phyloP scores from a whole-genome alignment of 2,113 vertebrate genomes.

The rabbit (Oryctolagus cuniculus) region DNA sequence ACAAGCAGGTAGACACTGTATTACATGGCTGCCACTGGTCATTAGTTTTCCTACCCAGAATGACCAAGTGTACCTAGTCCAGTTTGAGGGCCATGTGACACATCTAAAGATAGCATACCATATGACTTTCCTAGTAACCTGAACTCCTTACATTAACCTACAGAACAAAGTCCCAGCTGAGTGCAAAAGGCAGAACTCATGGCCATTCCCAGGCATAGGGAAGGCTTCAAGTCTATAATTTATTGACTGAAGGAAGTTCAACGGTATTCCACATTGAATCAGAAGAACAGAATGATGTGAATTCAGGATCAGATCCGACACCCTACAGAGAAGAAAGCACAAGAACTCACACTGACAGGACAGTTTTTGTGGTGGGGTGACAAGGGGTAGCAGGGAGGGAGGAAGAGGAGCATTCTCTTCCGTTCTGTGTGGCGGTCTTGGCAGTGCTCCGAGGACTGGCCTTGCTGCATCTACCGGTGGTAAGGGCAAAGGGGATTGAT shows the following conservation, averaged over 20 bases:
- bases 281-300: neutral
- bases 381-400: neutral
- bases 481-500: too few species aligned
- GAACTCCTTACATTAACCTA: neutral
- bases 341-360: neutral
- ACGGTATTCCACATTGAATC: constrained; percentile 27
- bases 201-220: neutral
- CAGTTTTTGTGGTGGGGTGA: neutral
- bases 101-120: constrained; percentile 61
- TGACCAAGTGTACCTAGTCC: constrained; percentile 4
- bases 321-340: neutral
- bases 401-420: neutral
- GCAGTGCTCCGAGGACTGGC: neutral
- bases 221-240: neutral
- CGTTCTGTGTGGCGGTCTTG: neutral
- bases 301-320: neutral
- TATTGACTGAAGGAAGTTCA: constrained; percentile 1
- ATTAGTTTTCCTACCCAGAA: constrained; percentile 56
- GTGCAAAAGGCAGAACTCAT: neutral
- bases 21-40: constrained; percentile 63
- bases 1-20: constrained; percentile 12
- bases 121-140: constrained; percentile 60
- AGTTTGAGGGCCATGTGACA: constrained; percentile 52
- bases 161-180: neutral
- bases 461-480: neutral